Percentiles rank a stretch among this genome's conserved stretches.
Conservation (phyloP, 2,797 vertebrate genomes). For the Epinephelus coioides region DNA sequence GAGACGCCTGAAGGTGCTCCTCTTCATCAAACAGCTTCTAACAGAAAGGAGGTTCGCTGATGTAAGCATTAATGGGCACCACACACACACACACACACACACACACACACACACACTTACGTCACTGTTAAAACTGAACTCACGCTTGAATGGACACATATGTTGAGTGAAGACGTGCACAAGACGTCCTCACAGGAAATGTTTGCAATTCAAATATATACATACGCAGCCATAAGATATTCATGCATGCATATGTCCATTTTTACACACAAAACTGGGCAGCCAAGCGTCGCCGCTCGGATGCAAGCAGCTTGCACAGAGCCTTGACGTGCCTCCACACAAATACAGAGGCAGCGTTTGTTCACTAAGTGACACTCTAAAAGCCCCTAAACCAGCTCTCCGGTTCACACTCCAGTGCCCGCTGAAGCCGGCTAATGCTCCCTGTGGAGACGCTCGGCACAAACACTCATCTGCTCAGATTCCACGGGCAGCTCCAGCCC, state of each 20-base stretch:
- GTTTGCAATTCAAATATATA: background rate
- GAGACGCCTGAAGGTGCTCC: slow-evolving; percentile 32
- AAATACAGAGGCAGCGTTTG: slow-evolving; percentile 38
- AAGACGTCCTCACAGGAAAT: background rate
- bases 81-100: slow-evolving; percentile 6
- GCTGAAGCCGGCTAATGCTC: slow-evolving; percentile 52
- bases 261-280: slow-evolving; percentile 8
- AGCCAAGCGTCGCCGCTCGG: background rate
- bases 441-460: slow-evolving; percentile 43
- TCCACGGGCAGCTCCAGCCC: slow-evolving; percentile 23
- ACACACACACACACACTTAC: background rate
- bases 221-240: slow-evolving; percentile 7
- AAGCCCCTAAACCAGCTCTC: slow-evolving; percentile 59
- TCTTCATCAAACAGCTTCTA: slow-evolving; percentile 48
- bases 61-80: slow-evolving; percentile 31
- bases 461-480: slow-evolving; percentile 26
- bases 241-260: slow-evolving; percentile 31
- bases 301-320: background rate
- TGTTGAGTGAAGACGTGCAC: background rate
- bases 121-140: background rate
- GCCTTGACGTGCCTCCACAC: slow-evolving; percentile 25
- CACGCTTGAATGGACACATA: slow-evolving; percentile 11
- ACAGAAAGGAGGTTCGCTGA: slow-evolving; percentile 45
- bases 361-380: slow-evolving; percentile 59
- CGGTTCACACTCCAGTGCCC: slow-evolving; percentile 63